Percentiles rank a stretch among this genome's conserved stretches.
Conservation (phyloP, 1,140 invertebrate genomes). For the Pachypsylla venusta region DNA sequence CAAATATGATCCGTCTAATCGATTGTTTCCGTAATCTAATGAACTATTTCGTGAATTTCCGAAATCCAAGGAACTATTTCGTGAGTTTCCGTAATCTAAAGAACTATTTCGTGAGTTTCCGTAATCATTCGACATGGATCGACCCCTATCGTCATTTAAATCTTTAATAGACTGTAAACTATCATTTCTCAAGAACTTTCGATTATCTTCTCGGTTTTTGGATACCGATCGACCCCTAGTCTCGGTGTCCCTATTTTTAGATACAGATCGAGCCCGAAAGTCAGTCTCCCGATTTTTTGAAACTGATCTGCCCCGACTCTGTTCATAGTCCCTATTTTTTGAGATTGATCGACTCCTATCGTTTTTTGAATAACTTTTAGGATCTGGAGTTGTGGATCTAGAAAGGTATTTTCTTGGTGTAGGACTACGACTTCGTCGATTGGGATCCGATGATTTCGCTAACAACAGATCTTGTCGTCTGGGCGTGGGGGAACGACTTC, state of each 20-base stretch:
- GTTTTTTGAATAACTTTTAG: not conserved
- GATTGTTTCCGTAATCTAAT: not conserved
- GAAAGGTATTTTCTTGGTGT: slow-evolving; percentile 13
- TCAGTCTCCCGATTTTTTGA: not conserved
- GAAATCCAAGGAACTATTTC: not conserved
- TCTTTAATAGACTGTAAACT: not conserved
- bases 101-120: not conserved
- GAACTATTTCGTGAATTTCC: not conserved
- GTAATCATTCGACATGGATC: not conserved
- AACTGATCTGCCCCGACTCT: not conserved
- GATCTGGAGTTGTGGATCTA: not conserved
- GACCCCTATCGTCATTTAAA: not conserved
- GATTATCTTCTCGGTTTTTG: not conserved
- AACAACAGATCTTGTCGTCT: not conserved
- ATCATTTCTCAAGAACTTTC: not conserved
- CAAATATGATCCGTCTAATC: not conserved
- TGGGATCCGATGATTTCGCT: not conserved
- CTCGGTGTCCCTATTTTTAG: not conserved
- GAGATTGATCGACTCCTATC: not conserved
- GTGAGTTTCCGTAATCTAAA: not conserved
- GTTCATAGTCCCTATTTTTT: not conserved
- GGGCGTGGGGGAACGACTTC: slow-evolving; percentile 26
- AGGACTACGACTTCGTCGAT: slow-evolving; percentile 18
- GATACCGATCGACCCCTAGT: not conserved
- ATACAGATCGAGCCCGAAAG: not conserved